phyloP scores from a whole-genome alignment of 2,113 vertebrate genomes.

The Corythoichthys intestinalis region DNA sequence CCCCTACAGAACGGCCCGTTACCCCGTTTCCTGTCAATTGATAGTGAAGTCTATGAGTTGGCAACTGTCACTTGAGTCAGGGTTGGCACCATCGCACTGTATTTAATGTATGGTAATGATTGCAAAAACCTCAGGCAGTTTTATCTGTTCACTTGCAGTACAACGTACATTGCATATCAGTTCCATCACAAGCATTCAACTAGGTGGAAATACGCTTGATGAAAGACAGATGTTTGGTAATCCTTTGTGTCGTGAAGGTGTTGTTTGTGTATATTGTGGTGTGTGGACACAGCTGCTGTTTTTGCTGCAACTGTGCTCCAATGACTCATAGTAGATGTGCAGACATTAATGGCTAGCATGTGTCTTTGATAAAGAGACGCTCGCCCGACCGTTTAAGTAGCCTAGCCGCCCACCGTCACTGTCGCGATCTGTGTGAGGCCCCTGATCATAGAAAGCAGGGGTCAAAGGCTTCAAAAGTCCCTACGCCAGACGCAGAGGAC shows the following conservation, averaged over 20 bases:
- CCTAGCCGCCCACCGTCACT: slow-evolving; percentile 52
- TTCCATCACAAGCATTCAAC: background rate
- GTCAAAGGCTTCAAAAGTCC: slow-evolving; percentile 34
- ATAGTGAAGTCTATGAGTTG: too few species aligned
- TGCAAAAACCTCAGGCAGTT: too few species aligned
- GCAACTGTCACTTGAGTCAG: too few species aligned
- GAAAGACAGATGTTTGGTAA: slow-evolving; percentile 5
- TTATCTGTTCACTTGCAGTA: background rate
- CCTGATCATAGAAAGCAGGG: slow-evolving; percentile 44
- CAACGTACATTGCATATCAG: background rate
- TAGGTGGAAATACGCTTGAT: background rate
- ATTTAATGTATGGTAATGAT: too few species aligned
- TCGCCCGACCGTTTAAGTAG: background rate
- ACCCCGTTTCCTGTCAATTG: too few species aligned
- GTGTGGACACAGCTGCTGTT: slow-evolving; percentile 25
- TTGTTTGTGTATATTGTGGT: slow-evolving; percentile 40
- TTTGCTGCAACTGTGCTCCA: slow-evolving; percentile 10
- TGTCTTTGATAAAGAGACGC: slow-evolving; percentile 15
- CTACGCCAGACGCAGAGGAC: background rate
- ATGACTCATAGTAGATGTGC: slow-evolving; percentile 40
- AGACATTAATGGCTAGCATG: slow-evolving; percentile 28
- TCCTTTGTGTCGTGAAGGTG: slow-evolving; percentile 22
- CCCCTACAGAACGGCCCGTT: too few species aligned
- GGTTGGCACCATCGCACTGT: too few species aligned
- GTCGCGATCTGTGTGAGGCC: slow-evolving; percentile 5